Evolutionary conservation across 2,797 vertebrate genomes (phyloP), one percentile per base, ranked within the genome.

Genomic region (Tamandua tetradactyla): DNA sequence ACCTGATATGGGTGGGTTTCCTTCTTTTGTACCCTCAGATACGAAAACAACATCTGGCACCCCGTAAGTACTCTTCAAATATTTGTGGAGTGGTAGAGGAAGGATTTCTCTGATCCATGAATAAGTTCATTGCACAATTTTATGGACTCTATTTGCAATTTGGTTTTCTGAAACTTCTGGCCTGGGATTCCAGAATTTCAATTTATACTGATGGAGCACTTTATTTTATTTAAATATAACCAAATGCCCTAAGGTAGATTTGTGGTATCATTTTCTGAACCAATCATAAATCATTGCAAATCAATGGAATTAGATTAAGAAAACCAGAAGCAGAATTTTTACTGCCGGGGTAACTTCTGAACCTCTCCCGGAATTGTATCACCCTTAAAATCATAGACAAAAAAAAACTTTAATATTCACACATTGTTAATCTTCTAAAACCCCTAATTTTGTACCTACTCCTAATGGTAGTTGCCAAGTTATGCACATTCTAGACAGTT

Each of bases 221-320:
- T 91, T 47, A 47, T 66, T 55, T 49, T 80, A 81, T 59, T 82
- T 82, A 59, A 93, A 52, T n/a, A 57, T 37, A 85, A 68, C 52
- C 47, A 88, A 59, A 86, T 86, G n/a, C 78, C 75, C 75, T 90
- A 49, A 83, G 32, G 23, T 84, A 40, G 9, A 74, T 92, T 32
- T 4, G 2, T 94, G 57, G 10, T 81, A 55, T 74, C 82, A 37
- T 78, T 95, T 93, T 89, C 68, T 86, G 69, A 88, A 93, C 55
- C 52, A 71, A 27, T 81, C 89, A 74, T 49, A 89, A 96, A 87
- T 92, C 52, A 87, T 66, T 76, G 10, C 47, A 61, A 91, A 74
- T 92, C 52, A 66, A 55, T 87, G 15, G 40, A 71, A 87, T 91
- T 71, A 59, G 89, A 59, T 47, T 66, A 82, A 66, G 88, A 92